Percentiles rank a stretch among this genome's conserved stretches.
Evolutionary conservation across 2,113 vertebrate species (phyloP).

Genomic region (Spea multiplicata): DNA sequence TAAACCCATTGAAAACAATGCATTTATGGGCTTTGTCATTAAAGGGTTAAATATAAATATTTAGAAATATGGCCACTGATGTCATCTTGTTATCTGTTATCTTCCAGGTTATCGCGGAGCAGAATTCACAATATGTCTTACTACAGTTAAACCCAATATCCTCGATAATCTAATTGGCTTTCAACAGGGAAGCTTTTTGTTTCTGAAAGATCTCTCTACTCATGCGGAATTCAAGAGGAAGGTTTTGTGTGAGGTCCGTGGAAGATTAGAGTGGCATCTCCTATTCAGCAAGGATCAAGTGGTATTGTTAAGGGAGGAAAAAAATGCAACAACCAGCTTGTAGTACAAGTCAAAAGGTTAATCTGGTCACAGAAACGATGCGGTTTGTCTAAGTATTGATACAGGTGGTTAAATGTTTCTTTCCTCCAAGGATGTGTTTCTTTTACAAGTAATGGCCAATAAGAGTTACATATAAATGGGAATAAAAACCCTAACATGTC

Average conservation of each 20-base stretch:
- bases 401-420: constrained; percentile 10
- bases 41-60: no score
- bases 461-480: constrained; percentile 19
- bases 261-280: constrained; percentile 28
- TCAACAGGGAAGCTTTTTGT: neutral
- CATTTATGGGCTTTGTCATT: no score
- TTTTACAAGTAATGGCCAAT: constrained; percentile 9
- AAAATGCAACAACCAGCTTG: constrained; percentile 41
- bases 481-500: neutral
- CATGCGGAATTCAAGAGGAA: neutral
- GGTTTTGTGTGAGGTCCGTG: constrained; percentile 1
- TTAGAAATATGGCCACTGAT: no score
- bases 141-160: neutral
- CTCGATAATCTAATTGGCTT: neutral
- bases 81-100: no score
- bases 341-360: constrained; percentile 29
- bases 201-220: neutral
- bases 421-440: constrained; percentile 1
- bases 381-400: constrained; percentile 27
- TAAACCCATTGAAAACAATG: no score
- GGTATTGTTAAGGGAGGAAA: constrained; percentile 38
- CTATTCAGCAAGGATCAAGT: constrained; percentile 46
- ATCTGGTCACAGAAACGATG: constrained; percentile 23
- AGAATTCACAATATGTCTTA: no score
- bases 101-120: no score